phyloP scores from a whole-genome alignment of 1,140 invertebrate species.

The Calliphora vicina region DNA sequence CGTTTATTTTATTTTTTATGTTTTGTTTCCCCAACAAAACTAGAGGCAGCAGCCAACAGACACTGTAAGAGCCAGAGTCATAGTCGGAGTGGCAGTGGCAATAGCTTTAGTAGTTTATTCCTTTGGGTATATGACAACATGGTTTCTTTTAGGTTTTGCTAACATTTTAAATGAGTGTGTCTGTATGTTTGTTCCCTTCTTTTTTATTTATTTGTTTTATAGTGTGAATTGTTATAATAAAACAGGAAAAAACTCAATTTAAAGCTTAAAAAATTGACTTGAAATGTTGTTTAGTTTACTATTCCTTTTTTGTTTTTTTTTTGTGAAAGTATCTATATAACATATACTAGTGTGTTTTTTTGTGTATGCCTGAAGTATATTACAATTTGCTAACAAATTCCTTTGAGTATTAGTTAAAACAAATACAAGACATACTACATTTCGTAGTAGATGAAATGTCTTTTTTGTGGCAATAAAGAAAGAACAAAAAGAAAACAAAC shows the following conservation, averaged over 20 bases:
- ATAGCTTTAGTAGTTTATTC: background rate
- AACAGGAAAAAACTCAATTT: background rate
- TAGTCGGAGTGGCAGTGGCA: background rate
- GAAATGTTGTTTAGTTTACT: background rate
- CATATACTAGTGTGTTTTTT: background rate
- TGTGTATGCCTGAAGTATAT: background rate
- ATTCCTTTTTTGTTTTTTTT: background rate
- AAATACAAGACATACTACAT: background rate
- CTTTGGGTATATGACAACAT: background rate
- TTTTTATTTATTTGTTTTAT: background rate
- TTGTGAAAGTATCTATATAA: background rate
- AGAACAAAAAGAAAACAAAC: background rate
- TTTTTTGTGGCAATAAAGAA: background rate
- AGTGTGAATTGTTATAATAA: background rate
- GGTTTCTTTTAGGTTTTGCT: background rate
- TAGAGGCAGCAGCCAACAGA: background rate
- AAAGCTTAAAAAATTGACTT: conserved; percentile 10
- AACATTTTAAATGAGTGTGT: background rate
- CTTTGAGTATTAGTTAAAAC: background rate
- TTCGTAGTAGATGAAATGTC: background rate
- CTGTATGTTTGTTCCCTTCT: background rate
- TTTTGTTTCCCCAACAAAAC: background rate
- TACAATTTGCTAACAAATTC: conserved; percentile 2
- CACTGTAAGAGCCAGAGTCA: background rate
- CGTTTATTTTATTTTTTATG: background rate